Conservation (phyloP, 2,113 vertebrate species). For the Forbesichthys agassizii region DNA sequence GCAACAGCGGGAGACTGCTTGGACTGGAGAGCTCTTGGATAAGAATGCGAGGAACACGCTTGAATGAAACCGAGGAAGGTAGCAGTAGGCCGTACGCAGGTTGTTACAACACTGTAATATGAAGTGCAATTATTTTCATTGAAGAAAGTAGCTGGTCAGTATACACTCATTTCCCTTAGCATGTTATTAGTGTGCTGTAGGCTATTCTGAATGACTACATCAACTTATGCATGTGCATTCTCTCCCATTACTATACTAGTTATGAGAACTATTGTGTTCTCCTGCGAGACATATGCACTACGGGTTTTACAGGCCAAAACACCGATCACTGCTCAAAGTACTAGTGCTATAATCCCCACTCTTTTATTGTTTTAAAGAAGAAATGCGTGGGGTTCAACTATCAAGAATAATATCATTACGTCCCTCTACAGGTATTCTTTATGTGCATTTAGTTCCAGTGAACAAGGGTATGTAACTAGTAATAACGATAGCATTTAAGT, state of each 20-base stretch:
- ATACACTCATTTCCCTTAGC: conserved; percentile 21
- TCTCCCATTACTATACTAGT: background rate
- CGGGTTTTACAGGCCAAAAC: background rate
- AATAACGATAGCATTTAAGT: no score
- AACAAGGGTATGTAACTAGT: no score
- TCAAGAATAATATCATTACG: no score
- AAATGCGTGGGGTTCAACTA: no score
- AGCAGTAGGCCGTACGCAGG: no score
- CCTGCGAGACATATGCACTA: no score
- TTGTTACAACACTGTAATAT: no score
- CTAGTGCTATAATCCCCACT: background rate
- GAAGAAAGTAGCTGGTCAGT: conserved; percentile 22
- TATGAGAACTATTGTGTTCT: no score
- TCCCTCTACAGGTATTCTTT: no score
- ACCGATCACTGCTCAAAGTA: background rate
- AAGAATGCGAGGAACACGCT: background rate
- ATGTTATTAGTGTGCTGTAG: conserved; percentile 22
- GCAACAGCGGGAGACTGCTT: background rate
- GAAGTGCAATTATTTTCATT: conserved; percentile 8
- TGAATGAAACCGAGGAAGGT: background rate
- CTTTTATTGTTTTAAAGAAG: no score
- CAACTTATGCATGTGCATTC: background rate
- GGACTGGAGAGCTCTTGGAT: background rate
- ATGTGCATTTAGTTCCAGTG: no score
- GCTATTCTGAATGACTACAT: conserved; percentile 1